Conservation (phyloP, 2,888 invertebrate species). For the Epirrhoe tristata region DNA sequence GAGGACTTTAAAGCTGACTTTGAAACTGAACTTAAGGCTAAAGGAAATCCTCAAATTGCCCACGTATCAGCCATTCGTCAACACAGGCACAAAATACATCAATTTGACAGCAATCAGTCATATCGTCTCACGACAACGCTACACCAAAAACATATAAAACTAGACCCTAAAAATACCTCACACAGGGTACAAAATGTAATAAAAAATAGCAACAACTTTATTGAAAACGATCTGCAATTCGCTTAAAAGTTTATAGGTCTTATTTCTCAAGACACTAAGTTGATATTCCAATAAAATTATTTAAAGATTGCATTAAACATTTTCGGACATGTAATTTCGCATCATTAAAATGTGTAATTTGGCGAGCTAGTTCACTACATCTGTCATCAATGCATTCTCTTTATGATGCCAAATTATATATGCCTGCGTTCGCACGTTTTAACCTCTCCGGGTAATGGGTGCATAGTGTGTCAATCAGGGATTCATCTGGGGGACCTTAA, state of each 20-base stretch:
- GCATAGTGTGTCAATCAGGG: conserved; percentile 38
- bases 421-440: conserved; percentile 31
- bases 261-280: neutral
- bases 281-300: neutral
- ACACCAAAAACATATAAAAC: neutral
- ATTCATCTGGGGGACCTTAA: conserved; percentile 20
- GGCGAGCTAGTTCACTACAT: conserved; percentile 45
- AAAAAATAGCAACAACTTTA: neutral
- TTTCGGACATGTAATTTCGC: conserved; percentile 51
- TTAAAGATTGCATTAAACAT: neutral
- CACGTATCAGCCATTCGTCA: conserved; percentile 18
- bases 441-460: conserved; percentile 37
- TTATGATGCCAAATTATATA: conserved; percentile 64
- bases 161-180: neutral
- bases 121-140: conserved; percentile 39
- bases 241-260: neutral
- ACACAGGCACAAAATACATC: conserved; percentile 43
- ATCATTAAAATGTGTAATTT: conserved; percentile 57
- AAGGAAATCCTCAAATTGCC: conserved; percentile 5
- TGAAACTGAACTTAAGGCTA: no score
- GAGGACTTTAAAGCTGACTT: no score
- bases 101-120: conserved; percentile 47
- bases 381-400: conserved; percentile 60
- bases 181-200: neutral
- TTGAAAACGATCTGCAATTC: neutral